A percentile compares a stretch with the other conserved stretches of the same genome.
phyloP scores from a whole-genome alignment of 2,888 invertebrate species.

The Chrysolina haemoptera region DNA sequence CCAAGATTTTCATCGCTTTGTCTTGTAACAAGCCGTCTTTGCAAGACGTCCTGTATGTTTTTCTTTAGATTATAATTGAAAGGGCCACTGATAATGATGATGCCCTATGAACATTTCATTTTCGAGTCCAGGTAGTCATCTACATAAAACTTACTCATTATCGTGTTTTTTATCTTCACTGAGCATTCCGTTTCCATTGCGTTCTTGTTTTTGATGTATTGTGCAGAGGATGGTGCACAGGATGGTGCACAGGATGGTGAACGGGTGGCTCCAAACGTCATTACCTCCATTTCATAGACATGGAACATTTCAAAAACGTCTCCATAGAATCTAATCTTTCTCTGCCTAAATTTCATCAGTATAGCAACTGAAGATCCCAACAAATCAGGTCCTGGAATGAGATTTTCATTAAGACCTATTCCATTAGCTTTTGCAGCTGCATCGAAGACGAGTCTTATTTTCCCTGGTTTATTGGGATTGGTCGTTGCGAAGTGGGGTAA shows the following conservation, averaged over 20 bases:
- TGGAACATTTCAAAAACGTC: conserved; percentile 23
- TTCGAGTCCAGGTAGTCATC: background rate
- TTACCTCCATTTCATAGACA: background rate
- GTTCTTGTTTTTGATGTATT: conserved; percentile 5
- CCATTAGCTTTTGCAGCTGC: background rate
- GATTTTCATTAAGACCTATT: conserved; percentile 14
- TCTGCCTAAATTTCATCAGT: background rate
- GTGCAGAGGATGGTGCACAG: too few relatives aligned
- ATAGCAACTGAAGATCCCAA: background rate
- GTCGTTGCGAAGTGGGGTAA: background rate
- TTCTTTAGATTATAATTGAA: too few relatives aligned
- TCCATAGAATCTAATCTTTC: background rate
- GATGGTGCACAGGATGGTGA: background rate
- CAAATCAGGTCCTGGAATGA: conserved; percentile 12
- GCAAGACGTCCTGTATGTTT: too few relatives aligned
- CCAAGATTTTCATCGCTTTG: background rate
- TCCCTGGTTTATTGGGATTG: background rate
- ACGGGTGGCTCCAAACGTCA: background rate
- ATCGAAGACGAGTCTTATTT: background rate
- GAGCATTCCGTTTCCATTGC: conserved; percentile 5
- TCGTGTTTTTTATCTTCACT: background rate
- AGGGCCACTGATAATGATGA: too few relatives aligned
- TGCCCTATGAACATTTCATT: too few relatives aligned
- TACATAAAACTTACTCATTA: background rate
- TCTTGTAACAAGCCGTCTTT: too few relatives aligned